Evolutionary conservation across 1,140 invertebrate genomes (phyloP), one percentile per base, ranked within the genome.

Genomic region (Grapholita molesta): DNA sequence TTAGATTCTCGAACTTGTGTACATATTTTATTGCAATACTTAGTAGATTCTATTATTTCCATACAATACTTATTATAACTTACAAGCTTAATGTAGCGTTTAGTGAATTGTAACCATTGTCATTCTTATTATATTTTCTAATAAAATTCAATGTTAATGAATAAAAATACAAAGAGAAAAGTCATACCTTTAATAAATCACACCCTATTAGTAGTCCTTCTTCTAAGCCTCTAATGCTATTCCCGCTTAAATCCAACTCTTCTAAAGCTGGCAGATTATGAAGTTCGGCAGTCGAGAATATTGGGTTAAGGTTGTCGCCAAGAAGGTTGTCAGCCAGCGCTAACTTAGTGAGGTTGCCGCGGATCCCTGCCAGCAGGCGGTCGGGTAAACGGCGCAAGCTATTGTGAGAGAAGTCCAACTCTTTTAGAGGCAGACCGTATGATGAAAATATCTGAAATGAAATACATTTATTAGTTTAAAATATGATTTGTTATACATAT

Each of bases 291-390:
- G 95, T 96, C 1, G 96, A 96, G 83, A 98, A 98, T 70, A 98
- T 97, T 0, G 97, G 97, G 88, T 98, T 98, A 0, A 98, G 90
- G 76, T 95, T 96, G 79, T 98, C 97, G 0, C 97, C 97, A 2
- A 98, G 91, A 18, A 97, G 90, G 86, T 98, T 98, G 78, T 97
- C 94, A 8, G 94, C 93, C 15, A 98, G 87, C 25, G 94, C 93
- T 35, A 98, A 82, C 74, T 96, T 95, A 15, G 94, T 94, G 1
- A 98, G 84, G 2, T 95, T 94, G 24, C 88, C 92, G 52, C 94
- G 92, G 1, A 97, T 86, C 0, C 94, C 95, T 33, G 94, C 92
- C 30, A 98, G 93, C 3, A 96, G 91, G 30, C 95, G 94, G 74
- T 97, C 96, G 7, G 96, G 95, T 53, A 98, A 87, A 35, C 96